Percentiles rank a stretch among this genome's conserved stretches.
Conservation (phyloP, 92 coral and sea anemone genomes). For the Palythoa caribaeorum region DNA sequence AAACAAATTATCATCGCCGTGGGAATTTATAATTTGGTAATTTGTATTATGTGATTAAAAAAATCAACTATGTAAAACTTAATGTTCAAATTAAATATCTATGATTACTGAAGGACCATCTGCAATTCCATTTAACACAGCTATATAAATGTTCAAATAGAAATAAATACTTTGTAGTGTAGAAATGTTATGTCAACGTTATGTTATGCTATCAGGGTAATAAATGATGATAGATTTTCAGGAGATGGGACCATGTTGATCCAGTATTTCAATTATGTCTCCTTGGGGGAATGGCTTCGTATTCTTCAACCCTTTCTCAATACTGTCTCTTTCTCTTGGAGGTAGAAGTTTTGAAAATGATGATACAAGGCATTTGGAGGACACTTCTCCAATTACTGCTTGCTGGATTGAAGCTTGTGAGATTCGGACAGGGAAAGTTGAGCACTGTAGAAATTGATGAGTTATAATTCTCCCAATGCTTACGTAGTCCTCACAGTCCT, state of each 20-base stretch:
- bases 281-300: constrained; percentile 49
- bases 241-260: constrained; percentile 38
- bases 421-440: constrained; percentile 31
- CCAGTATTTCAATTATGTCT: constrained; percentile 46
- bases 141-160: neutral
- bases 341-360: constrained; percentile 14
- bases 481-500: neutral
- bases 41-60: no score
- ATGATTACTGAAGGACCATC: neutral
- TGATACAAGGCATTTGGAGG: neutral
- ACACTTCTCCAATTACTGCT: constrained; percentile 10
- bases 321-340: constrained; percentile 44
- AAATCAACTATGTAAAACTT: neutral
- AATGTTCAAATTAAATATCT: neutral
- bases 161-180: neutral
- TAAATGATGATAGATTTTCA: neutral
- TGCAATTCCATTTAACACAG: neutral
- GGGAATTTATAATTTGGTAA: no score
- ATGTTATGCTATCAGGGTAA: neutral
- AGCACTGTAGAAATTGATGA: constrained; percentile 38
- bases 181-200: neutral
- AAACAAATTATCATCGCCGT: no score
- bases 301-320: constrained; percentile 27
- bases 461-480: neutral
- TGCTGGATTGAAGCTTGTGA: constrained; percentile 40